Evolutionary conservation across 2,888 invertebrate species (phyloP).

Genomic region (Oxycera nigricornis): DNA sequence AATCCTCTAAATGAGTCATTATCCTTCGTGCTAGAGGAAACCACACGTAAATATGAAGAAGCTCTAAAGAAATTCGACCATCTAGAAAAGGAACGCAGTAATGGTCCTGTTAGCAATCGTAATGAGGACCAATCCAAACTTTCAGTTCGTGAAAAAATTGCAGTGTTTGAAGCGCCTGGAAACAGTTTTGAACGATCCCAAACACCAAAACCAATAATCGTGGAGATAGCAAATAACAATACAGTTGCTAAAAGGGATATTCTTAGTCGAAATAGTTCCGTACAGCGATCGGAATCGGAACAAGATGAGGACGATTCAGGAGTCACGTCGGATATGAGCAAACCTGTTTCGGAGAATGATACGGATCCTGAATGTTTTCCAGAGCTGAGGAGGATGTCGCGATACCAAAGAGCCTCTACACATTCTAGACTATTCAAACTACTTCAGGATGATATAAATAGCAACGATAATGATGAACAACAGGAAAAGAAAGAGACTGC

Average conservation of each 20-base stretch:
- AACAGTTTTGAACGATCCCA: slow-evolving; percentile 43
- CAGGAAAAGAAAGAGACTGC: slow-evolving; percentile 54
- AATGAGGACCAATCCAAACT: slow-evolving; percentile 53
- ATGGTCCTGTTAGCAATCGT: not conserved
- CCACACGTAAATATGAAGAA: slow-evolving; percentile 20
- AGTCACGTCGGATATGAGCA: slow-evolving; percentile 73
- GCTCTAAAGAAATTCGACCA: not conserved
- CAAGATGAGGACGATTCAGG: slow-evolving; percentile 74
- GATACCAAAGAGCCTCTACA: slow-evolving; percentile 74
- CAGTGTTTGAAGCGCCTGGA: slow-evolving; percentile 54
- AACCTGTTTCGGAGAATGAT: slow-evolving; percentile 72
- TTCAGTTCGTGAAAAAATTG: slow-evolving; percentile 58
- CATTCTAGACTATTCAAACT: slow-evolving; percentile 75
- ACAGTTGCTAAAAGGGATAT: slow-evolving; percentile 53
- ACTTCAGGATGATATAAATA: slow-evolving; percentile 66
- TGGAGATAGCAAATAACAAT: slow-evolving; percentile 48
- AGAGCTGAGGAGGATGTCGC: slow-evolving; percentile 66
- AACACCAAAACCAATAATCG: slow-evolving; percentile 21
- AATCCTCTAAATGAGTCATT: slow-evolving; percentile 10
- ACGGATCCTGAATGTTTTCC: slow-evolving; percentile 70
- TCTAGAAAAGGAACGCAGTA: not conserved
- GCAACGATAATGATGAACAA: slow-evolving; percentile 40
- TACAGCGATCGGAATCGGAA: slow-evolving; percentile 63
- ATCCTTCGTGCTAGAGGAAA: slow-evolving; percentile 25
- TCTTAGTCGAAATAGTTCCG: slow-evolving; percentile 58